Conservation (phyloP, 2,797 vertebrate genomes). For the Coendou prehensilis region DNA sequence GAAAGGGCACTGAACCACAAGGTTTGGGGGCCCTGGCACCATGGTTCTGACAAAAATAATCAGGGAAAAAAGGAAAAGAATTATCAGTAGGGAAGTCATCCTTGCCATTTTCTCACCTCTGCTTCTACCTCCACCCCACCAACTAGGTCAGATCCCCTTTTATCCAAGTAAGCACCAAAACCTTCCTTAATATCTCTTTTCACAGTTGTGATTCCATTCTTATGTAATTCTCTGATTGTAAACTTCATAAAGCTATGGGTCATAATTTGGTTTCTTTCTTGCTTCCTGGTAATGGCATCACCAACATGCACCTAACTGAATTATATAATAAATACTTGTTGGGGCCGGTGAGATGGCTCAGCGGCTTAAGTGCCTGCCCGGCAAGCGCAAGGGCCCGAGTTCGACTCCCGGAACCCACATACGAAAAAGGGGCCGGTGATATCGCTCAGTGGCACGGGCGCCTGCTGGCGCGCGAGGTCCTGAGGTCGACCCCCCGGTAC, state of each 20-base stretch:
- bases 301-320: background rate
- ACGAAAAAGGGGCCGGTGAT: too few species aligned
- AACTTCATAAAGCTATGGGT: background rate
- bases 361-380: too few species aligned
- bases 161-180: background rate
- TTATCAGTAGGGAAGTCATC: background rate
- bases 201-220: background rate
- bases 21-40: background rate
- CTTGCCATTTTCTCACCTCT: too few species aligned
- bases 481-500: too few species aligned
- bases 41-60: background rate
- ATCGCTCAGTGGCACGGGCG: too few species aligned
- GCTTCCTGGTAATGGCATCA: background rate
- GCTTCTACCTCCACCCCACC: fast-evolving
- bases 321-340: background rate
- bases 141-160: background rate
- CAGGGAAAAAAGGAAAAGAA: background rate
- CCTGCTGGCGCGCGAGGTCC: too few species aligned
- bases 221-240: background rate
- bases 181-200: background rate
- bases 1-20: background rate
- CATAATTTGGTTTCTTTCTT: background rate
- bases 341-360: too few species aligned
- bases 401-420: too few species aligned
- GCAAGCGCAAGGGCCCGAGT: too few species aligned